Evolutionary conservation across 2,888 invertebrate genomes (phyloP), one percentile per base, ranked within the genome.

Genomic region (Drosophila aldrichi): DNA sequence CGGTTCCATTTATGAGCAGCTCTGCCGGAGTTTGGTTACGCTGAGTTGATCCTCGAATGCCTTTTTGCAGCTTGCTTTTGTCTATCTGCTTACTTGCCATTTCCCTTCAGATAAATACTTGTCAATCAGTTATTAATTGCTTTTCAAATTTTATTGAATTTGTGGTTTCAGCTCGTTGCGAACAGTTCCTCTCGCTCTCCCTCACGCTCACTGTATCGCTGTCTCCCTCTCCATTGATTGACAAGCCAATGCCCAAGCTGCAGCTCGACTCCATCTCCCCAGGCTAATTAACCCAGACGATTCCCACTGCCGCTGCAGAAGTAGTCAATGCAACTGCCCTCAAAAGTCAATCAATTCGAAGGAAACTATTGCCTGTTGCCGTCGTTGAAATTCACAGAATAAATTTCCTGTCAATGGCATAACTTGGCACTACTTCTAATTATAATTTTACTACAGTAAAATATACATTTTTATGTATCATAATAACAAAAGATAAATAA

Each of bases 51-150:
- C 40, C 52, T 48, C 62, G 44, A 38, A 60, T 59, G 59, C 51
- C 46, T 66, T 70, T 74, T 76, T 86, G 76, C 56, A 22, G 49
- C 48, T 49, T 32, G 48, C 8, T 71, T 54, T 44, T 40, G 25
- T 41, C 36, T 70, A 62, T 60, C 46, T 48, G 43, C 59, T 61
- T 40, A 16, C 48, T 48, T 29, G 46, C 63, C 63, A 72, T 70
- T 76, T 76, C 63, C 72, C 68, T 64, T 54, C 65, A 76, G 86
- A 90, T 89, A 88, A 89, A 91, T 89, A 88, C 81, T 90, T 91
- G 91, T 91, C 91, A 90, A 90, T 90, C 91, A 90, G 82, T 89
- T 91, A 91, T 91, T 90, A 90, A 91, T 91, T 91, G 91, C 90
- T 91, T 91, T 89, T 79, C 81, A 87, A 82, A 82, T 84, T 82